A percentile compares a stretch with the other conserved stretches of the same genome.
These are phyloP conservation scores for Conopomorpha cramerella DNA, from an alignment of 1,140 invertebrate genomes.

Conservation along the genomic window DNA sequence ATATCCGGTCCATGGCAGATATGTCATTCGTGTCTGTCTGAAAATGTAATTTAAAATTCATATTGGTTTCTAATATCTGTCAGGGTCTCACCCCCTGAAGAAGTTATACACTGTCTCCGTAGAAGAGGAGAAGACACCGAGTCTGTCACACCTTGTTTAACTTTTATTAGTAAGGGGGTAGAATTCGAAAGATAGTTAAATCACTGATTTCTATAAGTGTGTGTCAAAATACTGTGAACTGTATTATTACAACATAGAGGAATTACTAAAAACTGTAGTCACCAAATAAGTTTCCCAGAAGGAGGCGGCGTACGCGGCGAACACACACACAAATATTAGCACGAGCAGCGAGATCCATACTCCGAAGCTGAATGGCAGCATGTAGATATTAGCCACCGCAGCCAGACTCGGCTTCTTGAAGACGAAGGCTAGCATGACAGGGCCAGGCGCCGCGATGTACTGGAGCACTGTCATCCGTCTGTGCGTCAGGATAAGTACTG, in stretches of 20 bases:
- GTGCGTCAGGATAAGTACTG: not conserved
- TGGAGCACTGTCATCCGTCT: not conserved
- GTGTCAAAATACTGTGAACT: not conserved
- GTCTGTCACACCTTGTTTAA: no score
- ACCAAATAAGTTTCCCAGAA: not conserved
- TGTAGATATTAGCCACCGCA: slow-evolving; percentile 7
- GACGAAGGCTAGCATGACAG: not conserved
- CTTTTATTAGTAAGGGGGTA: no score
- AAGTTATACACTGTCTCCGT: no score
- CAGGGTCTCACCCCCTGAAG: not conserved
- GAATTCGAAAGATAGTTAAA: not conserved
- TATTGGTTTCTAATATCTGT: not conserved
- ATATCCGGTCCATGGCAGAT: not conserved
- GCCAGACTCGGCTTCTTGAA: slow-evolving; percentile 3
- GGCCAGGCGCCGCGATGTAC: not conserved
- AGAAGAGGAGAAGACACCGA: no score
- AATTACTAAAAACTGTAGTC: not conserved
- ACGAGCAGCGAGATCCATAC: not conserved
- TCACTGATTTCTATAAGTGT: not conserved
- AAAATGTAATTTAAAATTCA: not conserved
- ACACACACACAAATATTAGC: not conserved
- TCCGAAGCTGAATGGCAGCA: slow-evolving; percentile 5
- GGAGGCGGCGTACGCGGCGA: not conserved
- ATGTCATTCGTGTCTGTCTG: not conserved
- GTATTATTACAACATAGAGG: not conserved